Conservation (phyloP, 2,888 invertebrate genomes). For the Caenorhabditis doughertyi region DNA sequence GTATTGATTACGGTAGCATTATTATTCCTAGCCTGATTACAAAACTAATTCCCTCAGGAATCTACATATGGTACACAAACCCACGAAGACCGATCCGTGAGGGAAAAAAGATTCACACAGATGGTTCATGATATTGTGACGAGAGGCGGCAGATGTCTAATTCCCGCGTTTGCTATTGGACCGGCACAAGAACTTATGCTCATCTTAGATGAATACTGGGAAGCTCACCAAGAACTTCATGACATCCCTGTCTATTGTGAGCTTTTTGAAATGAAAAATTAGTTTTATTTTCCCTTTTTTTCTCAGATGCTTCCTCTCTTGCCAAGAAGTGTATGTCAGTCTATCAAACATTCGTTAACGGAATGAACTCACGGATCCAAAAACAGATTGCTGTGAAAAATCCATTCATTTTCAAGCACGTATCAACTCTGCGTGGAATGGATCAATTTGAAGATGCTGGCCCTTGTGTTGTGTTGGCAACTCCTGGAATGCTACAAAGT, state of each 20-base stretch:
- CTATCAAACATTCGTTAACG: constrained; percentile 99
- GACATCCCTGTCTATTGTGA: constrained; percentile 96
- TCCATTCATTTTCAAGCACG: constrained; percentile 98
- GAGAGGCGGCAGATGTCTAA: constrained; percentile 97
- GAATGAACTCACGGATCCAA: constrained; percentile 98
- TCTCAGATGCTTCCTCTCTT: constrained; percentile 92
- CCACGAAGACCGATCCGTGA: constrained; percentile 97
- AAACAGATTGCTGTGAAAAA: constrained; percentile 97
- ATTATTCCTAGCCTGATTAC: too few relatives aligned
- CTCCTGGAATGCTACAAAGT: constrained; percentile 99
- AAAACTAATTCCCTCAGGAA: constrained; percentile 87
- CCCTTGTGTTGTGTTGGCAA: constrained; percentile 99
- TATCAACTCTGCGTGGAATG: constrained; percentile 89
- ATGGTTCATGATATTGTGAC: constrained; percentile 93
- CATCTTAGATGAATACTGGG: constrained; percentile 94
- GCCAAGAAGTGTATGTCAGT: constrained; percentile 99
- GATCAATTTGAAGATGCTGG: constrained; percentile 99
- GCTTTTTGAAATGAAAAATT: too few relatives aligned
- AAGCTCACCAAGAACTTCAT: constrained; percentile 95
- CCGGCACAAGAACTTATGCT: constrained; percentile 87
- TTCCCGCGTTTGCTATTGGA: constrained; percentile 98
- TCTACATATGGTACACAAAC: constrained; percentile 99
- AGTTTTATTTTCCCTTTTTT: too few relatives aligned
- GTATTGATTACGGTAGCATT: constrained; percentile 91
- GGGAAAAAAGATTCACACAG: constrained; percentile 90